These are phyloP conservation scores for Nanger granti DNA, from an alignment of 2,113 vertebrate species.

Conservation along the genomic window DNA sequence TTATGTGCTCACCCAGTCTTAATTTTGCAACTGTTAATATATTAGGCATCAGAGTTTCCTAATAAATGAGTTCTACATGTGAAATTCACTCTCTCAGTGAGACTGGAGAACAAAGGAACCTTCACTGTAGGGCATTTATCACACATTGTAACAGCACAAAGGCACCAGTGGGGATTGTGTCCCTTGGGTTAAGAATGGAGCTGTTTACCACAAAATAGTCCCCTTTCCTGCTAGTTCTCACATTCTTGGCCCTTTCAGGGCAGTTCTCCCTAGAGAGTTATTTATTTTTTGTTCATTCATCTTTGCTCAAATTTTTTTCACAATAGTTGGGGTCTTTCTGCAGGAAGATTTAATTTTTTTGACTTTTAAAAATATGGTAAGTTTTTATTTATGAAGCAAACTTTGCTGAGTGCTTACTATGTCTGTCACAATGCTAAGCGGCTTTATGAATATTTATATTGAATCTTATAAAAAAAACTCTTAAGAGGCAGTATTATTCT, in stretches of 20 bases:
- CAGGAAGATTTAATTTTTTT: background rate
- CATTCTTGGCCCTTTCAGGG: background rate
- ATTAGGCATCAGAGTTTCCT: background rate
- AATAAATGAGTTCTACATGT: background rate
- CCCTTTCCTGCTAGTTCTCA: background rate
- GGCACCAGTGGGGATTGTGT: background rate
- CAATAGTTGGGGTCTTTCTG: background rate
- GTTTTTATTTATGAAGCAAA: background rate
- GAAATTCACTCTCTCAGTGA: background rate
- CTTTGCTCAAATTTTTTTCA: constrained; percentile 4
- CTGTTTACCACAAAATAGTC: constrained; percentile 26
- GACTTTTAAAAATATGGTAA: background rate
- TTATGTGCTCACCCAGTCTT: background rate
- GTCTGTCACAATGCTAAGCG: background rate
- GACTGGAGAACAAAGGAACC: background rate
- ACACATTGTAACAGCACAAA: background rate
- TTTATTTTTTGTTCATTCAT: background rate
- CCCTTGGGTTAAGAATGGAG: constrained; percentile 11
- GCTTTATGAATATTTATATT: background rate
- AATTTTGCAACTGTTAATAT: background rate
- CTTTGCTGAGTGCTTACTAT: background rate
- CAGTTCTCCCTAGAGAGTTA: background rate
- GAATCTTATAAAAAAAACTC: background rate
- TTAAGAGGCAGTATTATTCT: background rate
- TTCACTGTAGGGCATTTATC: background rate